phyloP scores from a whole-genome alignment of 1,140 invertebrate species.

The Drosophila mojavensis region DNA sequence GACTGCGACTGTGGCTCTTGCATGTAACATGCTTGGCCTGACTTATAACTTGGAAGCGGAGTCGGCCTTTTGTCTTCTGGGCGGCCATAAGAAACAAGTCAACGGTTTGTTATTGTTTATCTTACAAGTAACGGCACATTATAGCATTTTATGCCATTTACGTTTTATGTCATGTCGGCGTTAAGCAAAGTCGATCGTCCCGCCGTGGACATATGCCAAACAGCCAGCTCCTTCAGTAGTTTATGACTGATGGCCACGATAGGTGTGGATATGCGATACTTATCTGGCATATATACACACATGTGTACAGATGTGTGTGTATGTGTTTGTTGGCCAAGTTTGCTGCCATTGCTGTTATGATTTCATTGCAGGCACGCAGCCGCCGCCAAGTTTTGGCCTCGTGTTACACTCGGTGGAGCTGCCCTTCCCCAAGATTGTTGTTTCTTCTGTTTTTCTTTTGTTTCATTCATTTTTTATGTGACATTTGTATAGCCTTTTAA shows the following conservation, averaged over 20 bases:
- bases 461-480: slow-evolving; percentile 54
- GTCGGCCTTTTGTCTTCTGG: slow-evolving; percentile 49
- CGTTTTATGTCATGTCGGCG: slow-evolving; percentile 67
- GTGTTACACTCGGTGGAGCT: slow-evolving; percentile 23
- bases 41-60: slow-evolving; percentile 52
- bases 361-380: slow-evolving; percentile 62
- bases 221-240: slow-evolving; percentile 50
- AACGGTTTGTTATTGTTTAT: slow-evolving; percentile 72
- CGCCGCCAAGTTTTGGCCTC: slow-evolving; percentile 24
- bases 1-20: slow-evolving; percentile 27
- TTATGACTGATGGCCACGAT: slow-evolving; percentile 77
- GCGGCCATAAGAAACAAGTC: slow-evolving; percentile 49
- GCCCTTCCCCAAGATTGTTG: background rate
- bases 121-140: slow-evolving; percentile 70
- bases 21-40: slow-evolving; percentile 59
- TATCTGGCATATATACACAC: slow-evolving; percentile 1
- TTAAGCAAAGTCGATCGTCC: slow-evolving; percentile 50
- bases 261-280: slow-evolving; percentile 58
- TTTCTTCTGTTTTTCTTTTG: slow-evolving; percentile 34
- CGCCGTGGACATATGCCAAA: slow-evolving; percentile 34
- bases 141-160: slow-evolving; percentile 79
- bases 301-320: background rate
- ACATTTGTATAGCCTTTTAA: slow-evolving; percentile 74
- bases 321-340: slow-evolving; percentile 18
- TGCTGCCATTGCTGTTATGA: slow-evolving; percentile 50